Base-by-base conservation (phyloP, 1,140 invertebrate species). In the Berghia stephanieae region DNA sequence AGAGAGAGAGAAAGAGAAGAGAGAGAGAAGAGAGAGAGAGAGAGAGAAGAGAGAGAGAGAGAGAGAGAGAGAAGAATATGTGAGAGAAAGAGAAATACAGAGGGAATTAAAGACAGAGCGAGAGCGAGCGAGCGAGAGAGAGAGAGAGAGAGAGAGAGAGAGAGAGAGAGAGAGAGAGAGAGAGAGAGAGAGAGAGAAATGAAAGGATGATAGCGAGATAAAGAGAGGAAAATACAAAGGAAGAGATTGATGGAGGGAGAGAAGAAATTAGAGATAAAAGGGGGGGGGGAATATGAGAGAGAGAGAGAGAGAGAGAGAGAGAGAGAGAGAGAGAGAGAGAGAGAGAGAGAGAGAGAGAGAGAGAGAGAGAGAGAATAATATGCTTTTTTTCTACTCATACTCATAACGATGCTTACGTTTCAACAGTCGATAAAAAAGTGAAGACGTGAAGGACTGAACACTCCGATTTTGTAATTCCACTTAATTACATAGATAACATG, bases 181-280 rank as follows among this genome's bases (percentile, higher is more conserved):
- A 24, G 21, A 60, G 55, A 60, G 21, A 24, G 34, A 60, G 55
- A 24, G n/a, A 24, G 34, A 24, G 55, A 60, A 60, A 24, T 24
- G 34, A 24, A 60, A 60, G 55, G 34, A 60, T 8, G 21, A 24
- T 24, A 24, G 55, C n/a, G 21, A 60, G 34, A 24, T 8, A 60
- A 24, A 31, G 34, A 60, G 21, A 60, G 34, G 21, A n/a, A 60
- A 24, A 60, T 8, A 24, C n/a, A 60, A 24, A n/a, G 34, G 21
- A 60, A 31, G 4, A 18, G 10, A 34, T 38, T 21, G 18, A 36
- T 36, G 6, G 21, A 27, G 38, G 63, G 63, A 36, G 27, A 18
- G 63, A 67, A 67, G 63, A n/a, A n/a, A n/a, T n/a, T n/a, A 24
- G n/a, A 60, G 21, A 60, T 8, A 60, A 60, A 24, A 60, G n/a